Evolutionary conservation across 2,888 invertebrate genomes (phyloP), one percentile per base, ranked within the genome.

Genomic region (Drosophila meridionalis): DNA sequence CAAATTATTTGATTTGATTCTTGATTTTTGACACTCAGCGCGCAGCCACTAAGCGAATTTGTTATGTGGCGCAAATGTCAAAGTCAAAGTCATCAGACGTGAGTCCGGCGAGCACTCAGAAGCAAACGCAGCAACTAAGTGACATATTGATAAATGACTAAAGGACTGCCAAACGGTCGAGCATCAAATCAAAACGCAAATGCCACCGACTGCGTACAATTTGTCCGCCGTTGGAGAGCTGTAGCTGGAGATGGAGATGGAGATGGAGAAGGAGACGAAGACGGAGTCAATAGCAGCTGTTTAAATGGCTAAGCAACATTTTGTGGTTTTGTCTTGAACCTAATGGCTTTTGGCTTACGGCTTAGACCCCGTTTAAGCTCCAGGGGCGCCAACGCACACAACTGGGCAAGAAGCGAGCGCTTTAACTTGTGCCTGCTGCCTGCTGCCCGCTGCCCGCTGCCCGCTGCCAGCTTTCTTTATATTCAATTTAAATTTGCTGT

Each of bases 81-180:
- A 62, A 74, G 69, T 59, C 69, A 55, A 83, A 66, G 56, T 73
- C 71, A 76, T 69, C 65, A 65, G 69, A 83, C 76, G 57, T 58
- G 60, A 69, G 45, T 34, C 32, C 42, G 36, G 8, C 34, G 36
- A 57, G 48, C 73, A 77, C 83, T 77, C 64, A 70, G 81, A 62
- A 66, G 38, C 43, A 63, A 87, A 76, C 78, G 76, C 73, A 63
- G 76, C 73, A 40, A 68, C 80, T 85, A 85, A 88, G 86, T 83
- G 83, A 82, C 83, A 83, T 77, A 79, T 83, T 83, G 83, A 83
- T 70, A 75, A 83, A 83, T 82, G 83, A 72, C 75, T 75, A 42
- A 61, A 50, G 52, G 30, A 65, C 62, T 45, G 52, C 38, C 42
- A 30, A 57, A 47, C 9, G 58, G 59, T 36, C 30, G 32, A 60